Evolutionary conservation across 2,888 invertebrate genomes (phyloP), one percentile per base, ranked within the genome.

Genomic region (Erebia aethiops): DNA sequence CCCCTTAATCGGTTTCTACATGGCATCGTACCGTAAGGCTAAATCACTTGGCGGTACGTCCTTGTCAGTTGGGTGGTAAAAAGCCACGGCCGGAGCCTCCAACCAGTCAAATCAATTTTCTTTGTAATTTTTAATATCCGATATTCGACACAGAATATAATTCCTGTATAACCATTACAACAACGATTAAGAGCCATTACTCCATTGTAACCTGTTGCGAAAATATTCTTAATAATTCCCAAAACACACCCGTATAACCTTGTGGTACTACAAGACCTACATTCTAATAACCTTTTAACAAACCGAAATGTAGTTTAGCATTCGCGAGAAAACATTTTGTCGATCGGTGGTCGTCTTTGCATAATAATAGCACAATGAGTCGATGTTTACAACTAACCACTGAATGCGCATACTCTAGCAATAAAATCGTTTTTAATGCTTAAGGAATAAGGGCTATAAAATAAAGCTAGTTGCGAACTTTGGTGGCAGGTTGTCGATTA

Each of bases 341-440:
- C 81, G 81, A 85, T 87, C 86, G 82, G 80, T 86, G 84, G 82
- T 81, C 83, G 82, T 84, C 79, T 91, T 92, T 90, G 91, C 91
- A 92, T 92, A 89, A 91, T 91, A 90, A 91, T 88, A 83, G 83
- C 80, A 90, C 91, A 90, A 90, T 90, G 81, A 83, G 76, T 77
- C 81, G 79, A 86, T 85, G 82, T 80, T 81, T 75, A 71, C 79
- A 79, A 78, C 74, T 75, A 65, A 26, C 69, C 49, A 69, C 35
- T n/a, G 41, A 69, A 16, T 51, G 13, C 16, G 51, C 41, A 49
- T 21, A 16, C 60, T 10, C 16, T 16, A 43, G 18, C 60, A 41
- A 21, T 41, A 72, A 62, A 69, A 56, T 67, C 54, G 66, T 41
- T 63, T 52, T 62, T 74, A 69, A 52, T 21, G 10, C 57, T n/a